Evolutionary conservation across 1,140 invertebrate species (phyloP), one percentile per base, ranked within the genome.

Genomic region (Copidosoma floridanum): DNA sequence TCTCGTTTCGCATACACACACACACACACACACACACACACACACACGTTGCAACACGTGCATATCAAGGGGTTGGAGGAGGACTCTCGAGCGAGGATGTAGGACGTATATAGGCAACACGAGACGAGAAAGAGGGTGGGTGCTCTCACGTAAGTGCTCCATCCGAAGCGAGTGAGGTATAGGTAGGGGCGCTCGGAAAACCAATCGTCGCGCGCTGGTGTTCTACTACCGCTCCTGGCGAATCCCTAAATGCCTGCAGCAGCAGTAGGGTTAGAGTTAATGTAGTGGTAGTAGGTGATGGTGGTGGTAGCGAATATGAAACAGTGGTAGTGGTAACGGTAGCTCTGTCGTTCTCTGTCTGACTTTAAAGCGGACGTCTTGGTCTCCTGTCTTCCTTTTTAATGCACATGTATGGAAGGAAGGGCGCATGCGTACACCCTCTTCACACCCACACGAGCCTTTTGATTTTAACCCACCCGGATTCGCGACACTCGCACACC

Each of bases 181-280:
- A n/a, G 55, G 32, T 47, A 4, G 41, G 40, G 40, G 40, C 6
- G 58, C 48, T 32, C 37, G 58, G 60, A 57, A 62, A 62, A 62
- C 60, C 60, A 62, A 62, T 62, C 53, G 53, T 56, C 46, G 52
- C 60, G 60, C 46, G 60, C 52, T 24, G 43, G n/a, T n/a, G n/a
- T n/a, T n/a, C n/a, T n/a, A n/a, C n/a, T n/a, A n/a, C n/a, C n/a
- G n/a, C n/a, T n/a, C 26, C 44, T 61, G 52, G 60, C 60, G 60
- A 56, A 62, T 56, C 53, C 60, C 37, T 56, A 62, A 56, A 62
- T 57, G 40, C 47, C 24, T 23, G 32, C n/a, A n/a, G n/a, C n/a
- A n/a, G n/a, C n/a, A n/a, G n/a, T n/a, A n/a, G n/a, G n/a, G n/a
- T n/a, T n/a, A n/a, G n/a, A n/a, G n/a, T n/a, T n/a, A n/a, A n/a